Evolutionary conservation across 2,888 invertebrate species (phyloP), one percentile per base, ranked within the genome.

Genomic region (Drosophila kambysellisi): DNA sequence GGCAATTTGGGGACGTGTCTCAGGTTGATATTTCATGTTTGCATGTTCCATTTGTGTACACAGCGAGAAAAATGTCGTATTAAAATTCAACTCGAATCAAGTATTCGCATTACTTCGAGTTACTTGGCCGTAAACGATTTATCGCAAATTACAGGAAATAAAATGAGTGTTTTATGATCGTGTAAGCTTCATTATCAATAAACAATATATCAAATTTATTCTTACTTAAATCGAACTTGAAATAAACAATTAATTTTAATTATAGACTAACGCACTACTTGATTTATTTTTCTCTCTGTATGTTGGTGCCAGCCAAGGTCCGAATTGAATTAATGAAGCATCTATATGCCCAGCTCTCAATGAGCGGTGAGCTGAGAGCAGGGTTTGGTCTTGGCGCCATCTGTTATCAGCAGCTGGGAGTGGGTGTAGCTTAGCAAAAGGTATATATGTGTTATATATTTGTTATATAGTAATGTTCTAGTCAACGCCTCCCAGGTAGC

Each of bases 1-100:
- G 64, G 84, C 91, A 89, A 85, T 91, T 90, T 89, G 89, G 85
- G 56, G 59, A 77, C 67, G 68, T 65, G 74, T 84, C 73, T 74
- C 73, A 54, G 72, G 70, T 80, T 89, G 80, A 85, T 87, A 81
- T 87, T 81, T 79, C 82, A 82, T 84, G 87, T 83, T 89, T 70
- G 88, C 86, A 83, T 81, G 74, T 73, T 81, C 73, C 74, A 71
- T 78, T 81, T 74, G 51, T 53, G 53, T 32, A 17, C 62, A 56
- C 56, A 56, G 56, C 29, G 56, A 39, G 56, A 54, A 54, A 54
- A 17, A 25, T 25, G 9, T 5, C 17, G 25, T 4, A 15, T 15
- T 25, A 8, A 25, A 25, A 25, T 25, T 8, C 15, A 46, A 9
- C n/a, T 4, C 9, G 41, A n/a, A 46, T 15, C 25, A 25, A 25